phyloP scores from a whole-genome alignment of 2,888 invertebrate genomes.

The Ochropacha duplaris region DNA sequence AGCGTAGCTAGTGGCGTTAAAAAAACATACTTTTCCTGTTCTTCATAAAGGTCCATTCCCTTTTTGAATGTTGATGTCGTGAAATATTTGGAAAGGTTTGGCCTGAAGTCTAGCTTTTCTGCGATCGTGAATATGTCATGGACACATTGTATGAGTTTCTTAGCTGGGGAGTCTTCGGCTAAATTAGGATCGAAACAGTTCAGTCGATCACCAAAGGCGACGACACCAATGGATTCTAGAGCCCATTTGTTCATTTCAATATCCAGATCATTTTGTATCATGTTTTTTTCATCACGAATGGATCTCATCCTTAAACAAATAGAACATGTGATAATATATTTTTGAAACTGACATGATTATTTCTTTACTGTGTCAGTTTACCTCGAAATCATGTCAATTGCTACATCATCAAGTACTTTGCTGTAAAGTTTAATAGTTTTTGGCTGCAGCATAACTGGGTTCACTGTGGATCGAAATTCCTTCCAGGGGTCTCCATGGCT shows the following conservation, averaged over 20 bases:
- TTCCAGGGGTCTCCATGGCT: conserved; percentile 92
- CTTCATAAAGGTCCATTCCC: conserved; percentile 57
- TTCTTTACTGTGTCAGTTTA: conserved; percentile 32
- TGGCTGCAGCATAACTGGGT: conserved; percentile 89
- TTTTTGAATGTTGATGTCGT: conserved; percentile 52
- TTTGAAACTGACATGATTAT: neutral
- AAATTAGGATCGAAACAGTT: conserved; percentile 59
- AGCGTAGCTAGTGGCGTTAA: too few species aligned
- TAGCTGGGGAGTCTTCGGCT: conserved; percentile 56
- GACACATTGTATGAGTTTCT: conserved; percentile 54
- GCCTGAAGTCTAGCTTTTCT: conserved; percentile 55
- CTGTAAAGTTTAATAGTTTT: conserved; percentile 87
- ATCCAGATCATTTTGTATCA: conserved; percentile 80
- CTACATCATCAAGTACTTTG: conserved; percentile 85
- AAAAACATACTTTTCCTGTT: conserved; percentile 31
- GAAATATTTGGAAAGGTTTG: conserved; percentile 53
- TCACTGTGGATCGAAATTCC: conserved; percentile 87
- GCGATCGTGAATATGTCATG: conserved; percentile 46
- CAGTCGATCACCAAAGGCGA: conserved; percentile 63
- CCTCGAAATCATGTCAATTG: conserved; percentile 85
- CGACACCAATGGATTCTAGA: conserved; percentile 79
- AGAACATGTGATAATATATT: neutral
- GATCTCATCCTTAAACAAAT: conserved; percentile 72
- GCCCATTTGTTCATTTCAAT: conserved; percentile 85
- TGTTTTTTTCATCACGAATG: conserved; percentile 75